Conservation (phyloP, 2,113 vertebrate species). For the Psittacus erithacus region DNA sequence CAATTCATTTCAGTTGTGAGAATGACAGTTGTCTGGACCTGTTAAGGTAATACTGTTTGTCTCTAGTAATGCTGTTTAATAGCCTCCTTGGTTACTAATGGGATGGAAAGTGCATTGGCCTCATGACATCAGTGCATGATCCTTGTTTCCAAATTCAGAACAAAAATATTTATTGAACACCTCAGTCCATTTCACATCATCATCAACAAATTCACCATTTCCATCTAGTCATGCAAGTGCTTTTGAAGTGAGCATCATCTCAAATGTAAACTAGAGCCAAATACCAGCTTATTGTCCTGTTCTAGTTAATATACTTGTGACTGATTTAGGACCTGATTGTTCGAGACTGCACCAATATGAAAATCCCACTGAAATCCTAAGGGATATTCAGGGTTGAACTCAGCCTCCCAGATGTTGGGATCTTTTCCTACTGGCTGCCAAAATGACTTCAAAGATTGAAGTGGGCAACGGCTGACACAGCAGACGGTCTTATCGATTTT, state of each 20-base stretch:
- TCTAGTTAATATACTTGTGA: not conserved
- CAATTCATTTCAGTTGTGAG: not conserved
- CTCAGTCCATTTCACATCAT: not conserved
- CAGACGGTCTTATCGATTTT: not conserved
- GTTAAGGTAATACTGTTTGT: conserved; percentile 46
- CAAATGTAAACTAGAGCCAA: not conserved
- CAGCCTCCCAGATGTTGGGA: not conserved
- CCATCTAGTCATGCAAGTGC: not conserved
- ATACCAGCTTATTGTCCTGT: not conserved
- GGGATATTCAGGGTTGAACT: not conserved
- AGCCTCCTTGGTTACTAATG: conserved; percentile 60
- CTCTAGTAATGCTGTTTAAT: conserved; percentile 42
- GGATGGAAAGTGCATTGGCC: conserved; percentile 20
- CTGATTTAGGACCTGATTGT: not conserved
- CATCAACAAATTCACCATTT: conserved; percentile 7
- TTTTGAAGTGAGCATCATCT: not conserved
- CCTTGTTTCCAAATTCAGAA: conserved; percentile 29
- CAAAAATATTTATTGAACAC: conserved; percentile 43
- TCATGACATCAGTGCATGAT: not conserved
- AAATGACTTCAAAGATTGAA: conserved; percentile 19
- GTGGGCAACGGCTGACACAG: not conserved
- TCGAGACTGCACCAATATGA: not conserved
- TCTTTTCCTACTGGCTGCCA: not conserved
- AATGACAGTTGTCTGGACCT: not conserved
- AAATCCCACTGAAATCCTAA: not conserved